phyloP scores from a whole-genome alignment of 2,113 vertebrate species.

The Oryctolagus cuniculus region mOryCun1.1 NC_091432.1:185173501-185174000 shows the following conservation, averaged over 20 bases:
- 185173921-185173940: not conserved
- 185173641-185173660: no score
- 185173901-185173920: not conserved
- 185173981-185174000: conserved; percentile 23
- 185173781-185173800: not conserved
- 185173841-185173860: not conserved
- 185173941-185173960: conserved; percentile 13
- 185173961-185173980: not conserved
- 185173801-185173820: conserved; percentile 49
- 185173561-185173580: not conserved
- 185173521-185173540: not conserved
- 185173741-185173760: conserved; percentile 4
- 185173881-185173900: conserved; percentile 18
- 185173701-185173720: not conserved
- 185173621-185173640: not conserved
- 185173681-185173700: not conserved
- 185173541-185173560: not conserved
- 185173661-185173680: not conserved
- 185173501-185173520: not conserved
- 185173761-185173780: not conserved
- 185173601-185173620: not conserved
- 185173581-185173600: not conserved
- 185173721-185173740: not conserved
- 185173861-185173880: conserved; percentile 43
- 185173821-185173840: conserved; percentile 27